A percentile compares a stretch with the other conserved stretches of the same genome.
Conservation (phyloP, 64 coral and sea anemone species). For the Porites lutea region DNA sequence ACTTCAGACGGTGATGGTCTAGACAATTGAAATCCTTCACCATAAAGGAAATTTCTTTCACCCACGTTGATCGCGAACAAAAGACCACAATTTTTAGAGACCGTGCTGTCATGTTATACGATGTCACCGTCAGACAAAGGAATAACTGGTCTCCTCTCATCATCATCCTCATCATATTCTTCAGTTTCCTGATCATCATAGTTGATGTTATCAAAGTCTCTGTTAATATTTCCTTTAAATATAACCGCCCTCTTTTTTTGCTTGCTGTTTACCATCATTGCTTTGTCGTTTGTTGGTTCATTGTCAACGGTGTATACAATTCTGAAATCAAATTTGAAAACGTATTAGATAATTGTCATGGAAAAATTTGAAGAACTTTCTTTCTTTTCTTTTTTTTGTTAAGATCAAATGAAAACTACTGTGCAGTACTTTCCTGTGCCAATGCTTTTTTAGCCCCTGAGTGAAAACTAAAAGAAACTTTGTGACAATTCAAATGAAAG, state of each 20-base stretch:
- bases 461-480: no score
- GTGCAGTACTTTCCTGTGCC: no score
- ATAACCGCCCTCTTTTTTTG: slow-evolving; percentile 1
- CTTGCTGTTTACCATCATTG: slow-evolving; percentile 4
- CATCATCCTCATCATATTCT: slow-evolving; percentile 40
- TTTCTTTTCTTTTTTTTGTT: no score
- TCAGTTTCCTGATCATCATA: slow-evolving; percentile 20
- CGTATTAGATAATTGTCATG: background rate
- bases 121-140: slow-evolving; percentile 42
- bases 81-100: background rate
- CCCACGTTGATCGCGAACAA: background rate
- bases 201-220: slow-evolving; percentile 78
- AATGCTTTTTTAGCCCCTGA: no score
- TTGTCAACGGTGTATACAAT: slow-evolving; percentile 77
- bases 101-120: slow-evolving; percentile 43
- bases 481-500: no score
- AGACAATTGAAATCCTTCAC: background rate
- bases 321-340: slow-evolving; percentile 40
- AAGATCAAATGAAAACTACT: no score
- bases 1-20: background rate
- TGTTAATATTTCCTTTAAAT: slow-evolving; percentile 48
- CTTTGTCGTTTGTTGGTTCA: slow-evolving; percentile 50
- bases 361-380: background rate
- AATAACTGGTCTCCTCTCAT: slow-evolving; percentile 53
- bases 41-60: background rate